A percentile compares a stretch with the other conserved stretches of the same genome.
Evolutionary conservation across 2,797 vertebrate species (phyloP).

Genomic region (Pagetopsis macropterus): DNA sequence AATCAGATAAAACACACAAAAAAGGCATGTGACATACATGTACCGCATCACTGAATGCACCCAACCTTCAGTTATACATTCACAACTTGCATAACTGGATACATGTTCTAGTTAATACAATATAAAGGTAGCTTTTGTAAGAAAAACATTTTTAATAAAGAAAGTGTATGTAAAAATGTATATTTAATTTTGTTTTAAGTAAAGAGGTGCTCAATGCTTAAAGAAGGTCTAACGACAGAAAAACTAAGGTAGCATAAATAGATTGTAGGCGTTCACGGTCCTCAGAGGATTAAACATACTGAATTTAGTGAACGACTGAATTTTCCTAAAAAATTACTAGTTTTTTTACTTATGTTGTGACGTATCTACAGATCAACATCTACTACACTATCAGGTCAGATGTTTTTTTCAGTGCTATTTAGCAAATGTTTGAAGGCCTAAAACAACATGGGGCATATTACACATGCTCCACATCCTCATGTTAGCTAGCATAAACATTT

Average conservation of each 20-base stretch:
- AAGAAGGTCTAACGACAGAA: not conserved
- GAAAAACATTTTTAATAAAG: not conserved
- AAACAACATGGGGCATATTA: not conserved
- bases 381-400: too few relatives aligned
- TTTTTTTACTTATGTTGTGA: too few relatives aligned
- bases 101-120: too few relatives aligned
- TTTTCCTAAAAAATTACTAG: not conserved
- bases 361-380: too few relatives aligned
- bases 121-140: not conserved
- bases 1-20: not conserved
- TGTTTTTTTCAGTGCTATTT: not conserved
- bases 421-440: not conserved
- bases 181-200: not conserved
- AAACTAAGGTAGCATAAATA: not conserved
- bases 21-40: not conserved
- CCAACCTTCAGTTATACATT: not conserved
- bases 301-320: not conserved
- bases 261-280: not conserved
- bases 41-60: not conserved
- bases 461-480: not conserved
- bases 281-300: not conserved
- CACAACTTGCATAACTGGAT: slow-evolving; percentile 2
- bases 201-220: not conserved
- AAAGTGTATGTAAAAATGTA: not conserved
- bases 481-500: not conserved